Base-by-base conservation (phyloP, 2,797 vertebrate genomes). In the Enteromius viviparus region DNA sequence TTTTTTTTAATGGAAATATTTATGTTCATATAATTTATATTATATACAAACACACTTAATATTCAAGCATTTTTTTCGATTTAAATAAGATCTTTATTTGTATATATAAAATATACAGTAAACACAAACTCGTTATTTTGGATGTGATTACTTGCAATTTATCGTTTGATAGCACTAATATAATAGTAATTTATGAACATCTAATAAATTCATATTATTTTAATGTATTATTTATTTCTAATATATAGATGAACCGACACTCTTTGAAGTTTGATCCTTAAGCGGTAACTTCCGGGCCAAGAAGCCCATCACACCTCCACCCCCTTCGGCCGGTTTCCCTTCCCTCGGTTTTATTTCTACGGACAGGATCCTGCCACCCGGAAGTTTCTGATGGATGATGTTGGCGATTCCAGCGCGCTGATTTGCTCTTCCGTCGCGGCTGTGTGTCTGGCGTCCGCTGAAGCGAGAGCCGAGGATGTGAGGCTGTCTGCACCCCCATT, bases 381-480 rank as follows among this genome's bases (percentile, higher is more conserved):
- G 82, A 87, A 87, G 85, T 88, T 23, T 76, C 9, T 19, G 23
- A 14, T 62, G 9, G 51, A 71, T 78, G 81, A 51, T 32, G 75
- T 32, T 69, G 40, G 69, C 55, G 49, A 78, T 77, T 72, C 77
- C 85, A 45, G 14, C 68, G 75, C 47, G 47, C 0, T 75, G 64
- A 68, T 81, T 76, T 64, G 62, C 11, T 47, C 58, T 42, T 70
- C 29, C 26, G 11, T 14, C 17, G 12, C n/a, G 0, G 4, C 6
- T 45, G 19, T 45, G 14, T 6, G 15, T 68, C 58, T 60, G 17
- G 8, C 32, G 12, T 76, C 21, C 58, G 68, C 3, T 60, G 49
- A 74, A 42, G 70, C 68, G 37, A 32, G 32, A 32, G 62, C 45
- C 7, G 29, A 68, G 76, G 49, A 49, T 66, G 65, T 53, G 1